phyloP scores from a whole-genome alignment of 2,797 vertebrate genomes.

The Natrix natrix region DNA sequence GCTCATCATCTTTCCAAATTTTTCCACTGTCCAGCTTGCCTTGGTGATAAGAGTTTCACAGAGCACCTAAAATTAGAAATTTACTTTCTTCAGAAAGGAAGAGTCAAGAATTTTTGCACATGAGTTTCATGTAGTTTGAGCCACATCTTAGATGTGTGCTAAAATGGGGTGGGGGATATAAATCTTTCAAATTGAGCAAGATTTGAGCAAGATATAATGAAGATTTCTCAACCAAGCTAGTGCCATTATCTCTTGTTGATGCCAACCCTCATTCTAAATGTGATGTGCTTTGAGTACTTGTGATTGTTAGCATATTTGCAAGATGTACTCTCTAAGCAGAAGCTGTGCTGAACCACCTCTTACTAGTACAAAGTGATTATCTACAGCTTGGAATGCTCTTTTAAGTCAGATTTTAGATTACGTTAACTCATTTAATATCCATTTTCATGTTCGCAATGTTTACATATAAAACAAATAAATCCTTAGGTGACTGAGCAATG shows the following conservation, averaged over 20 bases:
- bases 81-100: neutral
- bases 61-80: neutral
- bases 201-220: neutral
- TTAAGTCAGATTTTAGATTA: neutral
- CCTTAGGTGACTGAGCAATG: neutral
- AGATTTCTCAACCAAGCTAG: neutral
- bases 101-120: neutral
- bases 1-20: neutral
- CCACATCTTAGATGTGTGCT: neutral
- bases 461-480: neutral
- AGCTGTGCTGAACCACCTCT: neutral
- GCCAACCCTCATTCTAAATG: slow-evolving; percentile 22
- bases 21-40: neutral
- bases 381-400: neutral
- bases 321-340: neutral
- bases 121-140: neutral
- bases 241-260: neutral
- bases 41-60: neutral
- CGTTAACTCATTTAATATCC: neutral
- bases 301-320: neutral
- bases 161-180: neutral
- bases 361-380: neutral
- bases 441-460: neutral
- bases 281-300: slow-evolving; percentile 11
- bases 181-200: neutral